These are phyloP conservation scores for Calcarius lapponicus DNA, from an alignment of 2,797 vertebrate species.

Conservation along the genomic window DNA sequence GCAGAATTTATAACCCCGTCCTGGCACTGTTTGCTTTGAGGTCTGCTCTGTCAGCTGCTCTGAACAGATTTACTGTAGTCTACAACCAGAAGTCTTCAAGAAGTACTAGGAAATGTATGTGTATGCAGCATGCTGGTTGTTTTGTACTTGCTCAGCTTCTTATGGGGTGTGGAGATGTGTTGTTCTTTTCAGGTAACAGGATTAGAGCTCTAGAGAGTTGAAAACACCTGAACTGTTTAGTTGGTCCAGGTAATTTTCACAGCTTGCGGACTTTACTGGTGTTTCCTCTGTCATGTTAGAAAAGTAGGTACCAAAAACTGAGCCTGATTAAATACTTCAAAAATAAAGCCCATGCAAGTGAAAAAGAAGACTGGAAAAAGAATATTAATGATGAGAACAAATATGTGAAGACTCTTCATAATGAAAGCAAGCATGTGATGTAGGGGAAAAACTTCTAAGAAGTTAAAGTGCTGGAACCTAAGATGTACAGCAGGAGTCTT, in stretches of 20 bases:
- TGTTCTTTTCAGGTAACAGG: background rate
- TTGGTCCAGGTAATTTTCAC: background rate
- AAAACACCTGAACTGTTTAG: background rate
- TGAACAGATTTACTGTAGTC: constrained; percentile 6
- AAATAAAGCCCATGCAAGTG: background rate
- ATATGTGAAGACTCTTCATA: background rate
- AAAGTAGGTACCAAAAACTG: background rate
- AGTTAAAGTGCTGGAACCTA: background rate
- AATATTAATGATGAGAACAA: background rate
- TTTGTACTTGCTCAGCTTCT: background rate
- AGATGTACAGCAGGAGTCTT: background rate
- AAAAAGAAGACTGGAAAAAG: background rate
- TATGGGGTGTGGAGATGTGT: background rate
- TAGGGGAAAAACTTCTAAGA: background rate
- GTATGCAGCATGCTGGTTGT: background rate
- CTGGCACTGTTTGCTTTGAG: constrained; percentile 35
- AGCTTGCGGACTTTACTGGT: background rate
- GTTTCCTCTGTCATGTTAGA: background rate
- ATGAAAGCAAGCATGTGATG: background rate
- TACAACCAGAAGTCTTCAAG: background rate
- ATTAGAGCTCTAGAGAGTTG: background rate
- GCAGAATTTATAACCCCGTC: constrained; percentile 52
- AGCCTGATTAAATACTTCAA: background rate
- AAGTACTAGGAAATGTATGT: background rate
- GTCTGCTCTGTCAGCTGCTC: constrained; percentile 49